Percentiles rank a stretch among this genome's conserved stretches.
These are phyloP conservation scores for Hemiprocne comata DNA, from an alignment of 2,113 vertebrate genomes.

Conservation along the genomic window DNA sequence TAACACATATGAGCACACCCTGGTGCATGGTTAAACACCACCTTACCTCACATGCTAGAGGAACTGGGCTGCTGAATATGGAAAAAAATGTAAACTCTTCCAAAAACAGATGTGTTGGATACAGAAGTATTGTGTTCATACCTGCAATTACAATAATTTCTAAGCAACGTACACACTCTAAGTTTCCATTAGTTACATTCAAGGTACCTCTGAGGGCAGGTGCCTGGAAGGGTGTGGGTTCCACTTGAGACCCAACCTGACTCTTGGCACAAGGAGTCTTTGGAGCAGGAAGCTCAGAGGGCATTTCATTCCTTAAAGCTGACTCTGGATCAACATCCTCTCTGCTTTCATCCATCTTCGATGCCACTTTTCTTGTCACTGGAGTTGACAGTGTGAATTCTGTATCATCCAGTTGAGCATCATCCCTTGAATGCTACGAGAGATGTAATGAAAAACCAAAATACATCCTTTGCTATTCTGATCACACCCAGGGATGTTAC, in stretches of 20 bases:
- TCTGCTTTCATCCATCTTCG: constrained; percentile 80
- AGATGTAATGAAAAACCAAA: background rate
- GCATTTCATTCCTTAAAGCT: constrained; percentile 57
- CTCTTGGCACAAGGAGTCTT: constrained; percentile 78
- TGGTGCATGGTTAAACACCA: background rate
- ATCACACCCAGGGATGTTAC: background rate
- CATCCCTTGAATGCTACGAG: constrained; percentile 39
- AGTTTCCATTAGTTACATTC: background rate
- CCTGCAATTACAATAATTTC: background rate
- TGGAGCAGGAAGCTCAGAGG: constrained; percentile 79
- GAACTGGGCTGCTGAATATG: fast-evolving
- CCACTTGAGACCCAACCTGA: constrained; percentile 62
- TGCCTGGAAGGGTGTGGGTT: constrained; percentile 69
- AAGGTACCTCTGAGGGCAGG: constrained; percentile 67
- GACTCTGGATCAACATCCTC: constrained; percentile 77
- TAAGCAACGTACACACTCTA: background rate
- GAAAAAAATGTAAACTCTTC: background rate
- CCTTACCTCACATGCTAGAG: background rate
- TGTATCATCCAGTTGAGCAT: background rate
- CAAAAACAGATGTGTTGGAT: background rate
- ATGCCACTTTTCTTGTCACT: constrained; percentile 54
- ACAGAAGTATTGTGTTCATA: background rate
- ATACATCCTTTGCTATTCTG: background rate
- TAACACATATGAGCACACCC: background rate
- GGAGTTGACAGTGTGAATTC: constrained; percentile 65